A percentile compares a stretch with the other conserved stretches of the same genome.
Evolutionary conservation across 2,113 vertebrate genomes (phyloP).

Genomic region (Pachycephala philippinensis): DNA sequence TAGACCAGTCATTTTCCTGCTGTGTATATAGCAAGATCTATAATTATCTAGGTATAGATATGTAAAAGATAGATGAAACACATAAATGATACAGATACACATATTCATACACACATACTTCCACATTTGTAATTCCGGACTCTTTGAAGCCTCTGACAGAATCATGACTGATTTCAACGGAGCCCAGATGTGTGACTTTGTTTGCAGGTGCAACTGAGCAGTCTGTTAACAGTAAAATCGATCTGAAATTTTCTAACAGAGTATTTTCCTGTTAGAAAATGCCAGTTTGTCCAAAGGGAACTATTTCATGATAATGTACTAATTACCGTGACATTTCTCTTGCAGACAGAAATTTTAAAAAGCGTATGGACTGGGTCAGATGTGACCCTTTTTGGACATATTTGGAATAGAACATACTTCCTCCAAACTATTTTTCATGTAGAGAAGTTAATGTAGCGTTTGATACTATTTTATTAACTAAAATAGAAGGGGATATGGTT

Average conservation of each 20-base stretch:
- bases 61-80: neutral
- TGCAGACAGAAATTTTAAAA: neutral
- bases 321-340: constrained; percentile 9
- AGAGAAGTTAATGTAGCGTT: neutral
- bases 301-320: constrained; percentile 1
- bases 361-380: neutral
- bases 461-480: neutral
- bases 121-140: neutral
- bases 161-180: neutral
- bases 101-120: neutral
- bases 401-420: neutral
- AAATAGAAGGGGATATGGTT: neutral
- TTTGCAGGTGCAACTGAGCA: neutral
- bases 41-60: constrained; percentile 53
- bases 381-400: neutral
- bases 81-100: neutral
- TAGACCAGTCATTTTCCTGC: constrained; percentile 40
- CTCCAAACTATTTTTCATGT: neutral
- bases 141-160: constrained; percentile 18
- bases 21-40: constrained; percentile 20
- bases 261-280: constrained; percentile 6
- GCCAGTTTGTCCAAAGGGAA: constrained; percentile 19
- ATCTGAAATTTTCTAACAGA: neutral
- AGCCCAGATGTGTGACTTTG: neutral
- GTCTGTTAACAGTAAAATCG: neutral